Conservation (phyloP, 2,888 invertebrate genomes). For the Cryptus armator region DNA sequence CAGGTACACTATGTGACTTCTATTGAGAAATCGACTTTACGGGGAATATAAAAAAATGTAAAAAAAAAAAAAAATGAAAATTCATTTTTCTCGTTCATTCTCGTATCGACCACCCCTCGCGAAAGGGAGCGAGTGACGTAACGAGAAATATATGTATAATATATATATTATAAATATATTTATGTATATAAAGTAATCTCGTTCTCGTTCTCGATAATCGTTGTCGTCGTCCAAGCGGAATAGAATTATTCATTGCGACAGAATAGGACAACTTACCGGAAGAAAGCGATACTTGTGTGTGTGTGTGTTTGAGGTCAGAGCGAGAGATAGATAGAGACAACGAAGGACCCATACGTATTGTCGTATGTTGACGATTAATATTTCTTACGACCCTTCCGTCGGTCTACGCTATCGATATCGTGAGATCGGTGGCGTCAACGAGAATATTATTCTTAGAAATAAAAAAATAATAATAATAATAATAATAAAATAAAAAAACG, state of each 20-base stretch:
- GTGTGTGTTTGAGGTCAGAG: slow-evolving; percentile 57
- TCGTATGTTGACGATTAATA: slow-evolving; percentile 55
- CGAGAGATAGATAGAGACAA: slow-evolving; percentile 49
- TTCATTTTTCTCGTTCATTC: slow-evolving; percentile 9
- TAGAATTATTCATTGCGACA: slow-evolving; percentile 56
- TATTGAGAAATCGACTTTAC: slow-evolving; percentile 65
- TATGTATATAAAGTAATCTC: slow-evolving; percentile 27
- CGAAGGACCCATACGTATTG: slow-evolving; percentile 49
- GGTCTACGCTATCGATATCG: slow-evolving; percentile 56
- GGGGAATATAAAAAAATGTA: slow-evolving; percentile 23
- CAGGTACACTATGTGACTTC: slow-evolving; percentile 76
- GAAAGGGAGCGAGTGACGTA: slow-evolving; percentile 13
- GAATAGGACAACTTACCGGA: slow-evolving; percentile 66
- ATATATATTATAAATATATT: background rate
- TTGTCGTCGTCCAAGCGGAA: slow-evolving; percentile 48
- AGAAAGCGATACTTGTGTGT: slow-evolving; percentile 60
- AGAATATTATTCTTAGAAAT: slow-evolving; percentile 67
- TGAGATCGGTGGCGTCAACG: slow-evolving; percentile 57
- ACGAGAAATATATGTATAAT: slow-evolving; percentile 8
- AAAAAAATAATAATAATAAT: slow-evolving; percentile 47
- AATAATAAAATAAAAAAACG: background rate
- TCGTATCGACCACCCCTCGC: slow-evolving; percentile 18
- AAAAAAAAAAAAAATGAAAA: slow-evolving; percentile 33
- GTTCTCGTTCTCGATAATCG: slow-evolving; percentile 29
- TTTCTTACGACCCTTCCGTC: slow-evolving; percentile 54